Conservation (phyloP, 2,888 invertebrate genomes). For the Nematopogon swammerdamellus region DNA sequence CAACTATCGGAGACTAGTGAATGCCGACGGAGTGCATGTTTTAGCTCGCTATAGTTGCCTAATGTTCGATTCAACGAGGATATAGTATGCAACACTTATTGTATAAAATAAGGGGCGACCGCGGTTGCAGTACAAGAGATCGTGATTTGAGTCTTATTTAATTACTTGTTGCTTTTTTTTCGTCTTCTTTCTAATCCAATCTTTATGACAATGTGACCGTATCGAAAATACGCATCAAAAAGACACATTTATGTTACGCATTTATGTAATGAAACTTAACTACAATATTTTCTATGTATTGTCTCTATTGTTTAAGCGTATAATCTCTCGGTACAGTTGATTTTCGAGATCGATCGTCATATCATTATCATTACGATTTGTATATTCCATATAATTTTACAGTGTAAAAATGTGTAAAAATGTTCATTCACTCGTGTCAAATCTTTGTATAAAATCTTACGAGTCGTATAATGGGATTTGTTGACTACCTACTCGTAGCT, state of each 20-base stretch:
- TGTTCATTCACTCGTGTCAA: background rate
- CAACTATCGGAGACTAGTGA: slow-evolving; percentile 2
- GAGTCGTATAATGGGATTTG: background rate
- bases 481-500: background rate
- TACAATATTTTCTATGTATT: slow-evolving; percentile 30
- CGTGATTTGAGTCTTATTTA: slow-evolving; percentile 46
- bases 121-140: slow-evolving; percentile 50
- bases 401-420: background rate
- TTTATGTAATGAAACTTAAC: slow-evolving; percentile 24
- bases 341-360: background rate
- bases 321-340: slow-evolving; percentile 25
- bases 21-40: slow-evolving; percentile 10
- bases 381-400: background rate
- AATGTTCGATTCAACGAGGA: slow-evolving; percentile 27
- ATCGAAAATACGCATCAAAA: slow-evolving; percentile 17
- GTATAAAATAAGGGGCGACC: slow-evolving; percentile 49
- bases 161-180: slow-evolving; percentile 14
- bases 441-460: background rate
- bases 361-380: background rate
- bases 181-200: slow-evolving; percentile 22
- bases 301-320: slow-evolving; percentile 36
- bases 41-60: slow-evolving; percentile 32
- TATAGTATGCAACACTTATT: slow-evolving; percentile 57
- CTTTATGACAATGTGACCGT: slow-evolving; percentile 34
- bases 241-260: slow-evolving; percentile 20